Base-by-base conservation (phyloP, 2,888 invertebrate species). In the Ecliptopera silaceata region DNA sequence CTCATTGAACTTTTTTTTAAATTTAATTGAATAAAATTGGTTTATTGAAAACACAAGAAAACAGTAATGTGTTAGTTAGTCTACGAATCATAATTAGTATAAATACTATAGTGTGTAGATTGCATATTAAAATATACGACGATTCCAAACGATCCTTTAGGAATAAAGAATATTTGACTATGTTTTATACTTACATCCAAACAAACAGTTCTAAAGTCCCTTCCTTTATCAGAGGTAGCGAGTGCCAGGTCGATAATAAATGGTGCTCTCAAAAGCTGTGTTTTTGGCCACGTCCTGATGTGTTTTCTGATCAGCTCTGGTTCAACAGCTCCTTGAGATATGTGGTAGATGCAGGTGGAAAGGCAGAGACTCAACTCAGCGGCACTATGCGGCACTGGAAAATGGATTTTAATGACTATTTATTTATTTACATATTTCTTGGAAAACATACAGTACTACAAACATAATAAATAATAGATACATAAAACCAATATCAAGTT, bases 341-440 rank as follows among this genome's bases (percentile, higher is more conserved):
- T 75, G 69, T 89, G 89, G 73, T 85, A 90, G 51, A 91, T 70
- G 57, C 89, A 88, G 0, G 88, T 89, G 0, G 88, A 88, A 0
- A 88, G 72, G 26, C 88, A 88, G 0, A 79, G 76, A 51, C 82
- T 84, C 0, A 90, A 69, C 59, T 90, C 90, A 0, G 72, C 80
- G 0, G 79, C 69, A 51, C 84, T 86, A 66, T 86, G 76, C 0
- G 77, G 76, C 0, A 72, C 90, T 90, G 72, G 3, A 67, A 31
- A 18, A 47, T 5, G 39, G 22, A 4, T 22, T 22, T 22, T 22
- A 3, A 22, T n/a, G n/a, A n/a, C n/a, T n/a, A n/a, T n/a, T n/a
- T n/a, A n/a, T n/a, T n/a, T n/a, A n/a, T n/a, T n/a, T n/a, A n/a
- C n/a, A n/a, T n/a, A n/a, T n/a, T n/a, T n/a, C n/a, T n/a, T n/a